These are phyloP conservation scores for Conus ventricosus DNA, from an alignment of 1,140 invertebrate genomes.

Conservation along the genomic window DNA sequence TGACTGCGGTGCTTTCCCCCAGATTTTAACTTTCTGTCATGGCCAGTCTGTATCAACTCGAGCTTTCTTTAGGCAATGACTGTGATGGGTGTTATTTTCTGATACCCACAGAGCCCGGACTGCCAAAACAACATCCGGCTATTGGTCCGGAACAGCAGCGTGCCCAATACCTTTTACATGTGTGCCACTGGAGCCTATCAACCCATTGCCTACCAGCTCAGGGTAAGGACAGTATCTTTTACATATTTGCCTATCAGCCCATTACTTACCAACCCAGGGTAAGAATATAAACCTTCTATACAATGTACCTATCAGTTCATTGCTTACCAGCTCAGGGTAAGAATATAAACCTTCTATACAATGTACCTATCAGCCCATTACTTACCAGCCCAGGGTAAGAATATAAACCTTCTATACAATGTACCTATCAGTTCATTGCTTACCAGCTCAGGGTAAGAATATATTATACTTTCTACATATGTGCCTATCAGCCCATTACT, in stretches of 20 bases:
- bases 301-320: neutral
- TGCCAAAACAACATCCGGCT: slow-evolving; percentile 60
- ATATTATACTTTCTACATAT: too few species aligned
- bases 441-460: slow-evolving; percentile 53
- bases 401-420: too few species aligned
- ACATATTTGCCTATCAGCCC: too few species aligned
- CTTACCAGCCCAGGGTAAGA: too few species aligned
- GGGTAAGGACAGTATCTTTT: slow-evolving; percentile 36
- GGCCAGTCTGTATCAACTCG: too few species aligned
- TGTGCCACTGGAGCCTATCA: slow-evolving; percentile 57
- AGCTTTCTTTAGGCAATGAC: too few species aligned
- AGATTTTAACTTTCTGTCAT: too few species aligned
- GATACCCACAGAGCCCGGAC: slow-evolving; percentile 48
- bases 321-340: slow-evolving; percentile 54
- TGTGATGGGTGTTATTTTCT: neutral
- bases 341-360: neutral
- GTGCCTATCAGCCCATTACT: too few species aligned
- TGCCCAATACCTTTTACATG: slow-evolving; percentile 50
- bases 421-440: slow-evolving; percentile 6
- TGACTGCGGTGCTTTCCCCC: too few species aligned
- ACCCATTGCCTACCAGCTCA: slow-evolving; percentile 53
- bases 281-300: too few species aligned
- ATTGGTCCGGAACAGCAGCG: slow-evolving; percentile 46
- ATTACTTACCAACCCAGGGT: too few species aligned
- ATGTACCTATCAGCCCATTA: too few species aligned